Conservation (phyloP, 2,888 invertebrate species). For the Latheticus oryzae region DNA sequence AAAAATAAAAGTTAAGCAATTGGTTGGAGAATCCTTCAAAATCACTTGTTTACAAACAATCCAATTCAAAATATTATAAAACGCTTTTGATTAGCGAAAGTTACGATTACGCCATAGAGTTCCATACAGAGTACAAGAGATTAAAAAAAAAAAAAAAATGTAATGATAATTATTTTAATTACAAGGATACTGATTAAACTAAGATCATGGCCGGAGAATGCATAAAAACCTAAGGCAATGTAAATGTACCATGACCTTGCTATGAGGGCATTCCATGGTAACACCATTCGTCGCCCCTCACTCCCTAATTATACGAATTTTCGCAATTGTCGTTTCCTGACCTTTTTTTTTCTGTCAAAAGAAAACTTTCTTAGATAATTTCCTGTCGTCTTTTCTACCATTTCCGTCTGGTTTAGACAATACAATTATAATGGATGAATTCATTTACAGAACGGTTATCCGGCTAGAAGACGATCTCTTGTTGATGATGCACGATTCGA, state of each 20-base stretch:
- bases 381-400: slow-evolving; percentile 49
- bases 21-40: too few relatives aligned
- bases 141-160: slow-evolving; percentile 27
- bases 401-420: slow-evolving; percentile 59
- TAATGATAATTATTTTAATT: slow-evolving; percentile 35
- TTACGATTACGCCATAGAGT: slow-evolving; percentile 24
- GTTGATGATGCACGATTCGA: slow-evolving; percentile 99
- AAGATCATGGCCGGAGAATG: slow-evolving; percentile 61
- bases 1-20: too few relatives aligned
- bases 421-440: slow-evolving; percentile 21
- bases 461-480: slow-evolving; percentile 92
- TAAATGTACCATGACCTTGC: slow-evolving; percentile 58
- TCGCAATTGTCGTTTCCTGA: slow-evolving; percentile 11
- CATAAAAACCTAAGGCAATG: slow-evolving; percentile 49
- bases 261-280: slow-evolving; percentile 50
- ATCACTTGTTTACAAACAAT: slow-evolving; percentile 4
- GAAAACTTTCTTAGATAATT: slow-evolving; percentile 52
- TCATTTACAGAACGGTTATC: slow-evolving; percentile 93
- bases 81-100: slow-evolving; percentile 25
- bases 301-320: slow-evolving; percentile 10
- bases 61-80: too few relatives aligned
- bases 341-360: slow-evolving; percentile 43
- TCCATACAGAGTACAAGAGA: slow-evolving; percentile 30
- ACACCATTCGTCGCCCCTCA: slow-evolving; percentile 20
- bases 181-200: slow-evolving; percentile 43